Evolutionary conservation across 1,140 invertebrate genomes (phyloP).

Genomic region (Tetramorium alpestre): DNA sequence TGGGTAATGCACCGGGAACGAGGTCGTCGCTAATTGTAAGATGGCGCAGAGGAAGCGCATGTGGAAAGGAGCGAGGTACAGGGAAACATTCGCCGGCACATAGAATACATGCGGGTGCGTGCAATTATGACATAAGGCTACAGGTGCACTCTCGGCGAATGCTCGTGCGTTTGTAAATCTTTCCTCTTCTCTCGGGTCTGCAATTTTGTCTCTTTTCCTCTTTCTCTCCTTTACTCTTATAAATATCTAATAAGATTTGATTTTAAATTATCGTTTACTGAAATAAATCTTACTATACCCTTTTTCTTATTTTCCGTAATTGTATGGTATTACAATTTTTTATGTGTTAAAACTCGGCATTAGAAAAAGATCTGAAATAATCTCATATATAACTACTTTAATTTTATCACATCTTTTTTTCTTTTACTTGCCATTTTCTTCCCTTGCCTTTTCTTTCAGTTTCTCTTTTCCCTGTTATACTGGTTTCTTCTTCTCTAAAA

Average conservation of each 20-base stretch:
- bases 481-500: neutral
- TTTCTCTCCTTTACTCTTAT: neutral
- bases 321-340: no score
- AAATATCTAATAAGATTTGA: neutral
- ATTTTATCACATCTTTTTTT: neutral
- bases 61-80: neutral
- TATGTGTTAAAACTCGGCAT: neutral
- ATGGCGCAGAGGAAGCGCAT: constrained; percentile 31
- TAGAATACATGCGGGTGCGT: constrained; percentile 29
- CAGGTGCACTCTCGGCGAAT: constrained; percentile 45
- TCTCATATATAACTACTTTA: neutral
- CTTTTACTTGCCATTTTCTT: neutral
- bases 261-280: neutral
- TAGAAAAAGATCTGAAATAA: neutral
- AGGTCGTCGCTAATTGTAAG: constrained; percentile 48
- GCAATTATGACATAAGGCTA: constrained; percentile 72
- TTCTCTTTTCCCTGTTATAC: neutral
- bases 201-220: neutral
- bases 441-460: neutral
- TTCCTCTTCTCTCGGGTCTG: neutral
- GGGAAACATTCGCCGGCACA: neutral
- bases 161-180: neutral
- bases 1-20: constrained; percentile 53
- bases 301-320: no score
- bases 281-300: neutral